Base-by-base conservation (phyloP, 2,888 invertebrate species). In the Troides helena region DNA sequence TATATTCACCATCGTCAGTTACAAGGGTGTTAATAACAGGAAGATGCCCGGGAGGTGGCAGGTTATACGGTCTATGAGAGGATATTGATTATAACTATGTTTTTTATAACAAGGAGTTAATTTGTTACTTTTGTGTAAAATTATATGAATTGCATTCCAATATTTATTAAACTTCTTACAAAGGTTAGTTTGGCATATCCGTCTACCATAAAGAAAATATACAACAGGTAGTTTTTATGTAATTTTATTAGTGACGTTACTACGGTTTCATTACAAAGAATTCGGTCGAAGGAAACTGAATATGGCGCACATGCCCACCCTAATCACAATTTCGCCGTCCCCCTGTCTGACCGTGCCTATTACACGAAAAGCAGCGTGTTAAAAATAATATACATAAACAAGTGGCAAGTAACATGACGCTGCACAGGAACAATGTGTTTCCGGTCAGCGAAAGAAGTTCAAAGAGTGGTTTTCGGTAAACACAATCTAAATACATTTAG, bases 311-410 rank as follows among this genome's bases (percentile, higher is more conserved):
- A 39, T 21, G 58, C 62, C 36, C 50, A 58, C 61, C 61, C 65
- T 61, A 56, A 59, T 57, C 53, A 67, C 60, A 39, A 39, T 39
- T n/a, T 46, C 21, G 53, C 25, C 43, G 25, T 57, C 30, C 63
- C 58, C 68, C 63, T 30, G 63, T 63, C 50, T 62, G 60, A 23
- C 21, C 39, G 62, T 57, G 57, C 67, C 67, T 46, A 14, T 50
- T 65, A 23, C 25, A 25, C 53, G n/a, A 30, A 71, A 53, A 39
- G 56, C 60, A 60, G 69, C 72, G 70, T 71, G 85, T 81, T 85
- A 85, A 79, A 87, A 85, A 87, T 85, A 87, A 85, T 85, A 85
- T 74, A 76, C 85, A 85, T 77, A 78, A 87, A 90, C 89, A 88
- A 56, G 64, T 81, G 85, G 86, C 84, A 83, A 81, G 85, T 85